Base-by-base conservation (phyloP, 2,113 vertebrate species). In the Platichthys flesus region DNA sequence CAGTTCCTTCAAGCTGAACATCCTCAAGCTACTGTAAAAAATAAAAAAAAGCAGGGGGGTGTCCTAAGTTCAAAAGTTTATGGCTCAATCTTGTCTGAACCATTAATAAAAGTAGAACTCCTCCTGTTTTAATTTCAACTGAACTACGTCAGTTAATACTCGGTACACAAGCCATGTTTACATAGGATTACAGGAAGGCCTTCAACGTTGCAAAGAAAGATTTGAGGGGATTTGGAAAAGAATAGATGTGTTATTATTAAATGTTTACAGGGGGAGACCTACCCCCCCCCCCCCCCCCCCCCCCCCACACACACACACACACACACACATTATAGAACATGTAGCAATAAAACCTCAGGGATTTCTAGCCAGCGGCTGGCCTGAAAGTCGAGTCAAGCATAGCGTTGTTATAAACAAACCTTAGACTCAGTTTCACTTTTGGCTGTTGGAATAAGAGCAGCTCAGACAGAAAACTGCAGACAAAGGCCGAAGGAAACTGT, bases 121-220 rank as follows among this genome's bases (percentile, higher is more conserved):
- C 31, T 55, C 42, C 31, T 31, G 6, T 31, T 31, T 79, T 82
- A 64, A 71, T 80, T 85, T 76, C 23, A 77, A 14, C 40, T 61
- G 10, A 55, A 15, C 58, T 64, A 42, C 64, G 84, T 85, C 31
- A 49, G 74, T 82, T 83, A 75, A 86, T 76, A 37, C 71, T 84
- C 64, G 60, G 31, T 47, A 77, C 28, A 81, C 59, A 79, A 6
- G 65, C 28, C 23, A 15, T 88, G 85, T 90, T 90, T 88, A 85
- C 75, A 81, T n/a, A 79, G 67, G 59, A 64, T 45, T 58, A 60
- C 58, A 81, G 47, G 21, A 68, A 71, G 62, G 67, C 69, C 59
- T 85, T 76, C 20, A 20, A 55, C 55, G 65, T 26, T 77, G 87
- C 87, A 86, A 80, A 78, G 45, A 57, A 45, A 64, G 63, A 75